Base-by-base conservation (phyloP, 2,113 vertebrate genomes). In the Vulpes ferrilata region DNA sequence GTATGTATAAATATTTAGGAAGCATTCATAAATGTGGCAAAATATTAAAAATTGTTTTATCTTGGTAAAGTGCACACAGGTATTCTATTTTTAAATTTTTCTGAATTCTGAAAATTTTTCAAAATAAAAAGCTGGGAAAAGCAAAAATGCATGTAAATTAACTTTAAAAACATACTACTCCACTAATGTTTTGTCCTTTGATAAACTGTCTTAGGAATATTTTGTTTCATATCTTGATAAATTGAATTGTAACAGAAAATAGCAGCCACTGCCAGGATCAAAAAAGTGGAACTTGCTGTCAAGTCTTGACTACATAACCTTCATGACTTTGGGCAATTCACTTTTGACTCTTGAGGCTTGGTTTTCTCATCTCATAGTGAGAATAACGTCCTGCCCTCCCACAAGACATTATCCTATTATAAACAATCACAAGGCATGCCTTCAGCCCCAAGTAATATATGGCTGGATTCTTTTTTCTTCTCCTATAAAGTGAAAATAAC, bases 201-300 rank as follows among this genome's bases (percentile, higher is more conserved):
- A 96, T 73, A 20, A 74, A 51, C 27, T 89, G 38, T 89, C 95
- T 89, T 74, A 60, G 43, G 57, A 92, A 91, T 43, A 85, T 79
- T 67, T 83, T 94, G 53, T n/a, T 74, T 91, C n/a, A 11, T 92
- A 51, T 93, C 74, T 96, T 51, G 38, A 48, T 83, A 86, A 90
- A 93, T 90, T 88, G 30, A 79, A 2, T 74, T 93, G 32, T 83
- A 62, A 78, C 60, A 76, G 35, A 64, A 95, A 93, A 89, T 15
- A 83, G 23, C 55, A 91, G 22, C 69, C 67, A 67, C 35, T 25
- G 82, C 53, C 20, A 83, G 12, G n/a, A 89, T 64, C 43, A 80
- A 94, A 78, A 88, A 95, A 92, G 59, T 9, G 9, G 22, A 95
- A 91, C n/a, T 32, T 91, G 38, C 13, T 78, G 13, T 65, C 11